These are phyloP conservation scores for Hepsetus odoe DNA, from an alignment of 2,113 vertebrate genomes.

Conservation along the genomic window DNA sequence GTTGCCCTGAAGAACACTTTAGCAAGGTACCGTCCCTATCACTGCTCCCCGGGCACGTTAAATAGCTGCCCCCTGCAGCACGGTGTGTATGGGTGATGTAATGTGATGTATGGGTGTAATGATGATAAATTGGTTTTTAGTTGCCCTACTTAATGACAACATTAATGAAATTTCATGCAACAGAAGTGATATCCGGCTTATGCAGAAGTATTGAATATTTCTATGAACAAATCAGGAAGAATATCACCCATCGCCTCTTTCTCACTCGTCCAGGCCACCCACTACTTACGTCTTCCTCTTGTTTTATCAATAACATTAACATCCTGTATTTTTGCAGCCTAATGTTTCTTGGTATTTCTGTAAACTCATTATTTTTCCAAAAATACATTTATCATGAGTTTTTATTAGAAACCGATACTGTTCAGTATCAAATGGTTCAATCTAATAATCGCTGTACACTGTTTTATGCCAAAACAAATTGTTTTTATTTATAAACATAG, in stretches of 20 bases:
- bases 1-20: too few relatives aligned
- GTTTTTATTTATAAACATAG: conserved; percentile 86
- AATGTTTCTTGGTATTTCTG: conserved; percentile 49
- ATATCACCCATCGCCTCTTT: conserved; percentile 12
- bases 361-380: conserved; percentile 39
- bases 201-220: not conserved
- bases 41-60: too few relatives aligned
- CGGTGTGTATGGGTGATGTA: too few relatives aligned
- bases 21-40: too few relatives aligned
- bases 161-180: conserved; percentile 7
- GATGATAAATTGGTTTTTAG: too few relatives aligned
- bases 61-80: too few relatives aligned
- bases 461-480: conserved; percentile 74
- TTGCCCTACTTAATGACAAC: not conserved
- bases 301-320: conserved; percentile 54
- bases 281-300: conserved; percentile 35
- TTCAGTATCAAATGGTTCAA: conserved; percentile 53
- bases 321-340: conserved; percentile 51
- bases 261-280: conserved; percentile 40
- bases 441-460: conserved; percentile 59
- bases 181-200: not conserved
- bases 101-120: too few relatives aligned
- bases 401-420: conserved; percentile 58
- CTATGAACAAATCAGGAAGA: conserved; percentile 15
- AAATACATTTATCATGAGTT: conserved; percentile 57